These are phyloP conservation scores for Oreonectes daqikongensis DNA, from an alignment of 2,797 vertebrate genomes.

Conservation along the genomic window DNA sequence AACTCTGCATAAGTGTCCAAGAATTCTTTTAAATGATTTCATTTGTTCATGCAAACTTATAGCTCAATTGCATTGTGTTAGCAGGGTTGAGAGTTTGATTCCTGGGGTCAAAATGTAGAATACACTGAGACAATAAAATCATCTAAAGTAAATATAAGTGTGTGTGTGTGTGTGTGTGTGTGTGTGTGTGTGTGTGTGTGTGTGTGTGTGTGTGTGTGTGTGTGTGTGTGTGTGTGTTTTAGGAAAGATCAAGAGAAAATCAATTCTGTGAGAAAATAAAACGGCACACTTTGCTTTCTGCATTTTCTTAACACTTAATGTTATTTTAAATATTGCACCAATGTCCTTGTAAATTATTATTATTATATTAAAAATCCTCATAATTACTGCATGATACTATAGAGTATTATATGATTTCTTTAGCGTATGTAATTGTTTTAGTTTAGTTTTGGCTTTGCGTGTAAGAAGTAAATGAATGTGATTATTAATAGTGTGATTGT, in stretches of 20 bases:
- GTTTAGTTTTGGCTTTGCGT: not conserved
- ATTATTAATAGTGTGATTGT: not conserved
- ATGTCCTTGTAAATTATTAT: not conserved
- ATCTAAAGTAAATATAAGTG: not conserved
- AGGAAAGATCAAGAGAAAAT: slow-evolving; percentile 11
- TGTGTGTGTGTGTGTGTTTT: not conserved
- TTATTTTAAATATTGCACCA: not conserved
- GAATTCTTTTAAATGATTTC: too few relatives aligned
- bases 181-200: too few relatives aligned
- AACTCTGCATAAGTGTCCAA: not conserved
- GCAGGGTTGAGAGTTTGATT: too few relatives aligned
- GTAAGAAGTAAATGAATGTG: not conserved
- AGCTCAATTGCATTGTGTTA: too few relatives aligned
- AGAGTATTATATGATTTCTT: too few relatives aligned
- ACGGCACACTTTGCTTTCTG: not conserved
- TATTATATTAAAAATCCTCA: not conserved
- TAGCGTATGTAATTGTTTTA: not conserved
- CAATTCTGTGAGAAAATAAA: not conserved
- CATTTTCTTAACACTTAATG: not conserved
- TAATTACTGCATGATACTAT: too few relatives aligned
- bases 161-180: not conserved
- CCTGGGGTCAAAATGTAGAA: too few relatives aligned
- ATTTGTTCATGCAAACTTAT: too few relatives aligned
- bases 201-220: too few relatives aligned
- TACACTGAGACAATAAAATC: too few relatives aligned